Conservation (phyloP, 2,888 invertebrate genomes). For the Chrysina gloriosa region DNA sequence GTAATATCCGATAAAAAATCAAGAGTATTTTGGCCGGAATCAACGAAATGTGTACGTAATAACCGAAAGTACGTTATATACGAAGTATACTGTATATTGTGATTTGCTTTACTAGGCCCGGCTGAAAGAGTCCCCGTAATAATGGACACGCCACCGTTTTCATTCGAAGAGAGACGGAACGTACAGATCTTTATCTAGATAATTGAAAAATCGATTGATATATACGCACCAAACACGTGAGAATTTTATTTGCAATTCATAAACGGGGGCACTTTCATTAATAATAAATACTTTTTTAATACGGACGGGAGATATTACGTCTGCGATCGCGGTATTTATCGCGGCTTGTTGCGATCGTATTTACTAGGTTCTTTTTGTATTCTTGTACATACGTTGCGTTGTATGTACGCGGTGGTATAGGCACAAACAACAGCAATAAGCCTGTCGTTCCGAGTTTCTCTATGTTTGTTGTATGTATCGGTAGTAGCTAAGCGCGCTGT, state of each 20-base stretch:
- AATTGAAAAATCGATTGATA: conserved; percentile 55
- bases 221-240: conserved; percentile 53
- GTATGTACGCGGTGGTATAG: too few species aligned
- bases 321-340: background rate
- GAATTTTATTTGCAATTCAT: conserved; percentile 53
- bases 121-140: background rate
- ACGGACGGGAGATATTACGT: conserved; percentile 11
- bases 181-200: conserved; percentile 41
- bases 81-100: too few species aligned
- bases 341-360: background rate
- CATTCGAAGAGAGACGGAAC: background rate
- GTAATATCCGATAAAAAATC: too few species aligned
- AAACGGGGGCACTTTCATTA: conserved; percentile 49
- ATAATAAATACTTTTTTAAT: conserved; percentile 44
- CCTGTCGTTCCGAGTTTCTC: background rate
- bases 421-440: background rate
- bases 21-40: too few species aligned
- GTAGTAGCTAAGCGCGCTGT: conserved; percentile 1
- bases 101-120: too few species aligned
- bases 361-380: background rate
- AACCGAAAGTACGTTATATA: too few species aligned
- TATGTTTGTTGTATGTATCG: conserved; percentile 2
- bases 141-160: background rate
- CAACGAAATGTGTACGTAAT: too few species aligned
- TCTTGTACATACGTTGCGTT: too few species aligned